Evolutionary conservation across 2,888 invertebrate genomes (phyloP), one percentile per base, ranked within the genome.

Genomic region (Lasius fuliginosus): DNA sequence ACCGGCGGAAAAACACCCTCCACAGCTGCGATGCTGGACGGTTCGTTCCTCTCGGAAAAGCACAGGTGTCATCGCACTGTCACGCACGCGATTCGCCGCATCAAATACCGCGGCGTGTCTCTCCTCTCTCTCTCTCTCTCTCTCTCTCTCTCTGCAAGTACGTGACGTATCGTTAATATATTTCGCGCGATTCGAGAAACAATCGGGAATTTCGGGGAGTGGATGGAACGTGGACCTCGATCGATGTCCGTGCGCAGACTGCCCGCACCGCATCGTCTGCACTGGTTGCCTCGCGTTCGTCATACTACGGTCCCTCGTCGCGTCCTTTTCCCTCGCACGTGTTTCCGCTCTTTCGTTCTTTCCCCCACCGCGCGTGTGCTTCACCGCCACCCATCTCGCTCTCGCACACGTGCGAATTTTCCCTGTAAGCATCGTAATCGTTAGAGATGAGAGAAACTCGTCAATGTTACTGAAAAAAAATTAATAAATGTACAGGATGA

Each of bases 241-340:
- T 93, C 93, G 92, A 93, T 93, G 93, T 92, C 92, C 91, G 91
- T 91, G 93, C 93, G 92, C 93, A 93, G 93, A 93, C 93, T 93
- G 91, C 85, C 90, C 89, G 88, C 90, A 88, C 90, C 86, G 30
- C 30, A 84, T 83, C 75, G 87, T 88, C 87, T 49, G 49, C 49
- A 87, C 84, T 85, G 82, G 86, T 85, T 90, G 87, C 89, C 88
- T 86, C 89, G 89, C 89, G 88, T 90, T 89, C 90, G 90, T 90
- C 90, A 88, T 90, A 88, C 87, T 84, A 87, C 89, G 85, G 84
- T 81, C 87, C 71, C 88, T 69, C 85, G 77, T 86, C 74, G 82
- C 85, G 88, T 79, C 85, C 71, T 82, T 86, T 88, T 67, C 82
- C 33, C 82, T 30, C 73, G 81, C 86, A 74, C 84, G 74, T 74